Percentiles rank a stretch among this genome's conserved stretches.
Evolutionary conservation across 2,888 invertebrate genomes (phyloP).

Genomic region (Aphrophora alni): DNA sequence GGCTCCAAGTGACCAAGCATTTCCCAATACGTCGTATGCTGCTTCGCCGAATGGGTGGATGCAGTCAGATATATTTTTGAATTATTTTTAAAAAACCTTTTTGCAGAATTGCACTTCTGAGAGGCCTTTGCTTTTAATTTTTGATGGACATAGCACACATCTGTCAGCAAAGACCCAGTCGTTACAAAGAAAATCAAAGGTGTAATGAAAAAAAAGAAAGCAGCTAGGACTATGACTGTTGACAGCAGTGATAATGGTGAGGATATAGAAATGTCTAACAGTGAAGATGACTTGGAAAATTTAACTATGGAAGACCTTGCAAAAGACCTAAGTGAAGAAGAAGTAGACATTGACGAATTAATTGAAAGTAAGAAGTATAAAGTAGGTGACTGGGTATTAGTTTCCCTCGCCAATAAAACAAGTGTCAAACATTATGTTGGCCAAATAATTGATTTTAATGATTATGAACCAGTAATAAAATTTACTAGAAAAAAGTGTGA

Average conservation of each 20-base stretch:
- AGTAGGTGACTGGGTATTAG: constrained; percentile 26
- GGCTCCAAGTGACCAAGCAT: background rate
- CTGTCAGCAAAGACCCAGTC: background rate
- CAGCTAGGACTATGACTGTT: background rate
- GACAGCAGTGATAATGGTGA: constrained; percentile 14
- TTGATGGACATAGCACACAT: constrained; percentile 43
- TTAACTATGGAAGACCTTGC: constrained; percentile 4
- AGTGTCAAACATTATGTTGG: constrained; percentile 14
- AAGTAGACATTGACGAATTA: background rate
- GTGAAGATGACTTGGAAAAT: constrained; percentile 23
- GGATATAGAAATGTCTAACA: constrained; percentile 20
- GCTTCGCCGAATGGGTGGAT: background rate
- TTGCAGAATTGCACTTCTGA: background rate
- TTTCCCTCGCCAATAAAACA: constrained; percentile 2
- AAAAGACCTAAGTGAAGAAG: background rate
- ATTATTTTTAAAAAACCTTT: background rate
- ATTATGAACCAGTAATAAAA: constrained; percentile 15
- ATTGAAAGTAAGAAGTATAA: background rate
- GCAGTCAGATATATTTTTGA: background rate
- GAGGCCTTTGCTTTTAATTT: constrained; percentile 37
- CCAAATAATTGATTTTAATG: constrained; percentile 16
- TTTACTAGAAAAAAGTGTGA: constrained; percentile 2
- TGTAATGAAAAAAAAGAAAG: background rate
- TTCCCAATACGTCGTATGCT: background rate
- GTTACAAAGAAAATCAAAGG: too few species aligned